Evolutionary conservation across 1,140 invertebrate species (phyloP).

Genomic region (Oedothorax gibbosus): DNA sequence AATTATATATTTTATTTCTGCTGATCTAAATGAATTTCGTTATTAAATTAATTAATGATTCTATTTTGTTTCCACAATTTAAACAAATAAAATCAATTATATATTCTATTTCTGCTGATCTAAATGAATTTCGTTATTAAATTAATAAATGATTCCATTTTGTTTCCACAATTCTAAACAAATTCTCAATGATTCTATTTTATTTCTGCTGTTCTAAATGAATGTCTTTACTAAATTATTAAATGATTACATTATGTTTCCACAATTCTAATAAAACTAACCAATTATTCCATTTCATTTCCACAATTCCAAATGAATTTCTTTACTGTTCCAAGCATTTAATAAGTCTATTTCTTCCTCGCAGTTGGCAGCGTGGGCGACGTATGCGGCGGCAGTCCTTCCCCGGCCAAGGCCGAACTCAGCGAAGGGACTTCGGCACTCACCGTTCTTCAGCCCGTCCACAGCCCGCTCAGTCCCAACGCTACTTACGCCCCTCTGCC

Average conservation of each 20-base stretch:
- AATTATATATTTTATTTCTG: too few species aligned
- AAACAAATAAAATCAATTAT: too few species aligned
- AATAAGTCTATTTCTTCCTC: slow-evolving; percentile 6
- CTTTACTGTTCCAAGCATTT: neutral
- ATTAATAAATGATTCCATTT: too few species aligned
- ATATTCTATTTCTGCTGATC: neutral
- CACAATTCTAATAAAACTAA: too few species aligned
- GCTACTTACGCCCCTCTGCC: slow-evolving; percentile 55
- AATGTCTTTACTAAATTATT: too few species aligned
- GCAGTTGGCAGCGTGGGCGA: slow-evolving; percentile 72
- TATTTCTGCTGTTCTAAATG: too few species aligned
- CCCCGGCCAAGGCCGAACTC: slow-evolving; percentile 65
- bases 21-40: too few species aligned
- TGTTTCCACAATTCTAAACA: too few species aligned
- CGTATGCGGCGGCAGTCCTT: slow-evolving; percentile 69
- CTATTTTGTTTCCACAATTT: neutral
- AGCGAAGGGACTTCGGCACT: slow-evolving; percentile 65
- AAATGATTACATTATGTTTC: too few species aligned
- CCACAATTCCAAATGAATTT: neutral
- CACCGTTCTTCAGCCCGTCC: slow-evolving; percentile 72
- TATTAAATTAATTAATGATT: neutral
- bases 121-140: too few species aligned
- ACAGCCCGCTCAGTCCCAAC: slow-evolving; percentile 60
- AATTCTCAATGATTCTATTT: too few species aligned
- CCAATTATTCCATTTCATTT: neutral